A percentile compares a stretch with the other conserved stretches of the same genome.
These are phyloP conservation scores for Acanthurus lineatus DNA, from an alignment of 2,797 vertebrate genomes.

Conservation along the genomic window DNA sequence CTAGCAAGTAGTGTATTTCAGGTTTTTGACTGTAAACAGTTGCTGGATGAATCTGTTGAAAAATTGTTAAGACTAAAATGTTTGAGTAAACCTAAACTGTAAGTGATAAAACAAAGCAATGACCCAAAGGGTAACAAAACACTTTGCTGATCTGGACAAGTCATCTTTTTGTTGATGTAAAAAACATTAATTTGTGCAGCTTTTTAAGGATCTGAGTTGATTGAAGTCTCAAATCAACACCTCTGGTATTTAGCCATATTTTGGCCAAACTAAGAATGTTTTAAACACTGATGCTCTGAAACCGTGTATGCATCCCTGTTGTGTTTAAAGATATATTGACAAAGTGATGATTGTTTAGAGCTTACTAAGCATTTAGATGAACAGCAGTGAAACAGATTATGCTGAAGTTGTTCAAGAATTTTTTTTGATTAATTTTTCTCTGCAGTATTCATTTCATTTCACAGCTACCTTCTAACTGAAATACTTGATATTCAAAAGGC, in stretches of 20 bases:
- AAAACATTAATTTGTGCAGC: background rate
- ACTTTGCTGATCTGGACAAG: background rate
- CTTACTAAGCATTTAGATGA: background rate
- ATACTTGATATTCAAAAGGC: constrained; percentile 1
- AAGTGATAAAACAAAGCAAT: too few relatives aligned
- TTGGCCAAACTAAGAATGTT: background rate
- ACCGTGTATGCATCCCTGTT: background rate
- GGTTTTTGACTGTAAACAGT: too few relatives aligned
- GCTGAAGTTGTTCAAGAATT: background rate
- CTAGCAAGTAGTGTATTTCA: too few relatives aligned
- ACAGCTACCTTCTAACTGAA: background rate
- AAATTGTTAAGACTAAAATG: too few relatives aligned
- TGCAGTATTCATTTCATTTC: background rate
- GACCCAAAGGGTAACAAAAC: background rate
- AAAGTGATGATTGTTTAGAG: background rate
- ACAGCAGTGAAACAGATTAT: background rate
- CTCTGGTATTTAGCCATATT: background rate
- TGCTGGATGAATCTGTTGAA: too few relatives aligned
- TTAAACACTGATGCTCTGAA: background rate
- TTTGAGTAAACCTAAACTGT: too few relatives aligned
- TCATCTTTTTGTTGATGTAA: background rate
- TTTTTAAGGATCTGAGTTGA: background rate
- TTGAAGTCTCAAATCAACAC: background rate
- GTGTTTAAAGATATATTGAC: background rate
- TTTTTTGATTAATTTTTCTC: background rate